Evolutionary conservation across 2,113 vertebrate species (phyloP).

Genomic region (Cathartes aura): DNA sequence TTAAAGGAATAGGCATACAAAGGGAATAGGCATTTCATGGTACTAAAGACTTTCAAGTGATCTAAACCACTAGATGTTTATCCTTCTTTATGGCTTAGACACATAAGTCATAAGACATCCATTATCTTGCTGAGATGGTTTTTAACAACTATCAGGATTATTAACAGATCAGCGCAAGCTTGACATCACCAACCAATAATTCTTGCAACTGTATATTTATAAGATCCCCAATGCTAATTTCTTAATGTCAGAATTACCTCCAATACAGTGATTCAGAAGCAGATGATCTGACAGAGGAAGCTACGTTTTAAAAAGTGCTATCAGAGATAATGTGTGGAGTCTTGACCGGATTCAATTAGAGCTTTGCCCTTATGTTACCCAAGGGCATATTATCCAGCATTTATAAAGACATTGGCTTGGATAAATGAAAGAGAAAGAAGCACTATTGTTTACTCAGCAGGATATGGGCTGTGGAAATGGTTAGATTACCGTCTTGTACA

Average conservation of each 20-base stretch:
- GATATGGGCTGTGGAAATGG: conserved; percentile 48
- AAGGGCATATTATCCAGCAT: conserved; percentile 46
- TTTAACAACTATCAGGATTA: conserved; percentile 54
- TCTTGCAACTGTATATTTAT: conserved; percentile 38
- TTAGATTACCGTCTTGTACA: conserved; percentile 22
- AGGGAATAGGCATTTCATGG: neutral
- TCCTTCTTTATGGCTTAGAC: neutral
- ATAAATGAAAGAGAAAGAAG: conserved; percentile 47
- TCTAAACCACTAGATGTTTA: neutral
- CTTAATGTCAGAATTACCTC: conserved; percentile 44
- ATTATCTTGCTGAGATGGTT: conserved; percentile 19
- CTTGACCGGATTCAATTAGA: conserved; percentile 69
- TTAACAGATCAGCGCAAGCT: conserved; percentile 59
- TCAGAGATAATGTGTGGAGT: conserved; percentile 63
- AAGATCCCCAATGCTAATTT: conserved; percentile 29
- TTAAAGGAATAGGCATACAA: neutral
- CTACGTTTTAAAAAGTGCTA: conserved; percentile 54
- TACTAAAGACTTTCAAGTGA: neutral
- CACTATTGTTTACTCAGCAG: conserved; percentile 65
- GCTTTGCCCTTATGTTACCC: conserved; percentile 54
- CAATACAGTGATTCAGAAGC: conserved; percentile 35
- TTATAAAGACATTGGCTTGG: conserved; percentile 64
- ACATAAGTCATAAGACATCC: neutral
- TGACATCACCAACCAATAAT: conserved; percentile 53
- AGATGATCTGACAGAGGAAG: conserved; percentile 55